These are phyloP conservation scores for Pogonognathellus flavescens DNA, from an alignment of 1,140 invertebrate species.

Conservation along the genomic window DNA sequence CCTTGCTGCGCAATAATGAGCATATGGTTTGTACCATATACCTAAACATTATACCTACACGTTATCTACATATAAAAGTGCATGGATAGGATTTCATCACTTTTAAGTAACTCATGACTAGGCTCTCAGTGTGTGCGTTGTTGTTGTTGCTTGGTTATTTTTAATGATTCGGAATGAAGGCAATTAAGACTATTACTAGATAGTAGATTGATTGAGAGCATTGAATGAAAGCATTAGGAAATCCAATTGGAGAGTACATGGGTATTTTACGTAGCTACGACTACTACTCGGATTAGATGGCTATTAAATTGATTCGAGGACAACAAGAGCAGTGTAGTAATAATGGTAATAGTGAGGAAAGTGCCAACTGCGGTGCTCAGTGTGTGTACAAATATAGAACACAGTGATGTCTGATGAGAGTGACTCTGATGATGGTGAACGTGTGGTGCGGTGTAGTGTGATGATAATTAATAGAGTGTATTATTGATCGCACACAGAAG, in stretches of 20 bases:
- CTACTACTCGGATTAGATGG: too few relatives aligned
- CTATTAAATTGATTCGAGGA: too few relatives aligned
- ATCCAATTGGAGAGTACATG: background rate
- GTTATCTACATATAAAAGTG: too few relatives aligned
- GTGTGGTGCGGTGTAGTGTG: constrained; percentile 12
- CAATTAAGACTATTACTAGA: constrained; percentile 17
- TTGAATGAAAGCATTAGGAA: background rate
- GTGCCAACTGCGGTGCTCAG: background rate
- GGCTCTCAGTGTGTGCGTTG: too few relatives aligned
- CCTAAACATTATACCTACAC: too few relatives aligned
- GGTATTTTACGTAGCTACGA: too few relatives aligned
- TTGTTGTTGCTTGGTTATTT: too few relatives aligned
- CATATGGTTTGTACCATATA: too few relatives aligned
- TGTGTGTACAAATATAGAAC: too few relatives aligned
- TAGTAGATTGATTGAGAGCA: background rate
- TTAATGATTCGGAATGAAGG: background rate
- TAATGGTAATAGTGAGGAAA: constrained; percentile 8
- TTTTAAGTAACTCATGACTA: too few relatives aligned
- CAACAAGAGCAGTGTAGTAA: background rate
- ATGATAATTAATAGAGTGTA: constrained; percentile 50
- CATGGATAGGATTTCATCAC: too few relatives aligned
- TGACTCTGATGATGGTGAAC: background rate
- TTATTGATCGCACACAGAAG: constrained; percentile 37
- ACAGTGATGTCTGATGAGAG: background rate
- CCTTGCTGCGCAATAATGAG: too few relatives aligned